These are phyloP conservation scores for Scaeva pyrastri DNA, from an alignment of 2,888 invertebrate genomes.

Conservation along the genomic window DNA sequence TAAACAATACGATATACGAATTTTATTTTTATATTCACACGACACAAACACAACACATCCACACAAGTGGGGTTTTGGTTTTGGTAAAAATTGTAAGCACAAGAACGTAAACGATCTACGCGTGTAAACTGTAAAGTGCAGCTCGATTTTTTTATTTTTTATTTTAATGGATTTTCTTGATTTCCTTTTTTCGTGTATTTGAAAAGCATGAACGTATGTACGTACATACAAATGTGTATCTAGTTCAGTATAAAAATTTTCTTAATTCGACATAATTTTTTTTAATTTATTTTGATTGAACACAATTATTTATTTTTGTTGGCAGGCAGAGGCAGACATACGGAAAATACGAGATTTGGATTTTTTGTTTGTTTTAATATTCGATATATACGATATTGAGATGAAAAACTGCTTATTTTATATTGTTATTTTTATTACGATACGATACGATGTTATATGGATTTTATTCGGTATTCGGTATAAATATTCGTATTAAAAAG, in stretches of 20 bases:
- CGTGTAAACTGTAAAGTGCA: conserved; percentile 37
- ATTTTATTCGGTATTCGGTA: conserved; percentile 30
- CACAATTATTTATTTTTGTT: conserved; percentile 65
- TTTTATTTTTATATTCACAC: too few relatives aligned
- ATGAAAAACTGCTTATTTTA: conserved; percentile 23
- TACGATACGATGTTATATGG: conserved; percentile 43
- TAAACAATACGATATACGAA: background rate
- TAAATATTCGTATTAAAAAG: conserved; percentile 40
- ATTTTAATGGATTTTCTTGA: background rate
- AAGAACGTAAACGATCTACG: conserved; percentile 24
- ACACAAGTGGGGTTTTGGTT: conserved; percentile 17
- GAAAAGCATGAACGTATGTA: too few relatives aligned
- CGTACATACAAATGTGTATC: conserved; percentile 39
- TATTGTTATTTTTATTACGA: conserved; percentile 29
- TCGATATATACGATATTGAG: conserved; percentile 36
- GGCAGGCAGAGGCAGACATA: conserved; percentile 59
- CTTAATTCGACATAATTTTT: conserved; percentile 32
- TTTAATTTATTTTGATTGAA: conserved; percentile 57
- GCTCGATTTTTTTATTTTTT: background rate
- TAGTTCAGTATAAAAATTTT: conserved; percentile 26
- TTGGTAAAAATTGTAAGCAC: conserved; percentile 3
- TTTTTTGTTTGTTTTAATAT: conserved; percentile 44
- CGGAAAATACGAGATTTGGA: conserved; percentile 57
- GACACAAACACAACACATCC: background rate
- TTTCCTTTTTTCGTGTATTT: conserved; percentile 17